phyloP scores from a whole-genome alignment of 2,113 vertebrate species.

The Nesogale talazaci region DNA sequence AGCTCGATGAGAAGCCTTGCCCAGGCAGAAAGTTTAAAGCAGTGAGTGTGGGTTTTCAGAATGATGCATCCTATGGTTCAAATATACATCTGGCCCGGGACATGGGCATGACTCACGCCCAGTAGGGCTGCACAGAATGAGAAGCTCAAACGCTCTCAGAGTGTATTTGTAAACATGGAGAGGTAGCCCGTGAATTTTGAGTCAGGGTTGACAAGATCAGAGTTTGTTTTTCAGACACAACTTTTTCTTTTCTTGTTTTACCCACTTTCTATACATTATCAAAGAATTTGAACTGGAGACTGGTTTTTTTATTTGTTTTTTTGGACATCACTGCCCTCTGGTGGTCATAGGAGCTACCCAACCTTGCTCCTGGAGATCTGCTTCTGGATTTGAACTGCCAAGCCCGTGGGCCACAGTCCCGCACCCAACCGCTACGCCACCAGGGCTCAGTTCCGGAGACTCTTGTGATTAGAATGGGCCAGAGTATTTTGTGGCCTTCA shows the following conservation, averaged over 20 bases:
- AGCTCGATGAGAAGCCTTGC: not conserved
- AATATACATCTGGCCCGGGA: not conserved
- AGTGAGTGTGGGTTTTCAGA: not conserved
- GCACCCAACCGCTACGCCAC: no score
- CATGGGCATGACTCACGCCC: not conserved
- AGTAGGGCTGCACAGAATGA: not conserved
- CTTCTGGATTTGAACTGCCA: no score
- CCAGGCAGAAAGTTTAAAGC: not conserved
- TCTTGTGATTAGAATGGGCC: not conserved
- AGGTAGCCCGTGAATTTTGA: not conserved
- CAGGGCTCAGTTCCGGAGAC: no score
- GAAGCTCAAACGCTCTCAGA: not conserved
- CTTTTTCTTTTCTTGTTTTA: not conserved
- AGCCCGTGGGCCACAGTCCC: no score
- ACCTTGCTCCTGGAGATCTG: no score
- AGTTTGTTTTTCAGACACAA: not conserved
- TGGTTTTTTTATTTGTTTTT: no score
- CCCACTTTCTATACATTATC: not conserved
- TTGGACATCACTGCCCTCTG: no score
- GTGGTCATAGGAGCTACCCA: no score
- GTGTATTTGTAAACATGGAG: not conserved
- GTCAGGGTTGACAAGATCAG: not conserved
- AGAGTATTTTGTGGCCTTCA: not conserved
- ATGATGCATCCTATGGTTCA: not conserved
- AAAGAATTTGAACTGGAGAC: conserved; percentile 42